phyloP scores from a whole-genome alignment of 2,888 invertebrate species.

The Plutella xylostella region DNA sequence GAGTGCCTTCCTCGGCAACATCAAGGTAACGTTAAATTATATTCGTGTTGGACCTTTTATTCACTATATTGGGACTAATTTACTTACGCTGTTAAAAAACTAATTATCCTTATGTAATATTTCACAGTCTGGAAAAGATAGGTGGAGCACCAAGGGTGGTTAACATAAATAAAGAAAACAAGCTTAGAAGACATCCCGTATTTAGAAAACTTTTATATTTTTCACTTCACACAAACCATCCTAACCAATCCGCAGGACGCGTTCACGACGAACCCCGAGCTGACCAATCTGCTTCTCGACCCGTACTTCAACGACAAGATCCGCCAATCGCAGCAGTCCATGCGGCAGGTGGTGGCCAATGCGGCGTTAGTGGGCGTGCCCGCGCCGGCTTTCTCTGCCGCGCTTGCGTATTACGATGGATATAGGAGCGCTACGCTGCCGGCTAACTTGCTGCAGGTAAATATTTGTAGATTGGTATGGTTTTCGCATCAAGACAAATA shows the following conservation, averaged over 20 bases:
- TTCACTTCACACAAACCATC: too few relatives aligned
- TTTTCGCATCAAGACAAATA: too few relatives aligned
- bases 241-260: too few relatives aligned
- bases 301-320: slow-evolving; percentile 93
- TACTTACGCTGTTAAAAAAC: too few relatives aligned
- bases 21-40: slow-evolving; percentile 36
- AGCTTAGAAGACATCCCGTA: too few relatives aligned
- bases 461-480: neutral
- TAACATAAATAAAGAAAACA: neutral
- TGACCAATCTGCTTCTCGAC: slow-evolving; percentile 90
- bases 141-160: neutral
- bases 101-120: too few relatives aligned
- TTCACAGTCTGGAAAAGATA: too few relatives aligned
- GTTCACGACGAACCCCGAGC: slow-evolving; percentile 87
- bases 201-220: too few relatives aligned
- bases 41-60: too few relatives aligned
- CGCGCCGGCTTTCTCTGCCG: slow-evolving; percentile 92
- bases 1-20: slow-evolving; percentile 71
- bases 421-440: slow-evolving; percentile 89
- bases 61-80: too few relatives aligned
- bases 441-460: slow-evolving; percentile 93
- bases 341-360: slow-evolving; percentile 85
- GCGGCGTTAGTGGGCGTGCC: slow-evolving; percentile 87
- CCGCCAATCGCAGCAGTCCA: slow-evolving; percentile 81
- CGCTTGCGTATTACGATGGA: slow-evolving; percentile 97